Percentiles rank a stretch among this genome's conserved stretches.
These are phyloP conservation scores for Stegodyphus dumicola DNA, from an alignment of 1,140 invertebrate species.

Conservation along the genomic window DNA sequence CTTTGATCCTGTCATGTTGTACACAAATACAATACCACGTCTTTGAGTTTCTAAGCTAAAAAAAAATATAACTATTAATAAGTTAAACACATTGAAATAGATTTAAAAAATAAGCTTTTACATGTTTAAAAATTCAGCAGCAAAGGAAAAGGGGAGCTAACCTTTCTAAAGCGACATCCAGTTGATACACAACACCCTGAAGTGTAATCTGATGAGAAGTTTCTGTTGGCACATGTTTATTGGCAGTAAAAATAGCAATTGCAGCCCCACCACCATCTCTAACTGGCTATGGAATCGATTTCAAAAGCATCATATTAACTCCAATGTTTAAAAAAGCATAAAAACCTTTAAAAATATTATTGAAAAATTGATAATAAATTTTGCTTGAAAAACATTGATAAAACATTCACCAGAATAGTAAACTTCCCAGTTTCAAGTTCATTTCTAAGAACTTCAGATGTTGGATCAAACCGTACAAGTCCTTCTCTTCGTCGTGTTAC, in stretches of 20 bases:
- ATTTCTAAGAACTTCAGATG: constrained; percentile 81
- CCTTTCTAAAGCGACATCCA: constrained; percentile 92
- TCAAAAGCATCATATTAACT: not conserved
- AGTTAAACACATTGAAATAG: too few species aligned
- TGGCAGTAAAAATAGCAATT: constrained; percentile 94
- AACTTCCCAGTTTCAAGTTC: constrained; percentile 96
- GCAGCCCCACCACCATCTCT: constrained; percentile 85
- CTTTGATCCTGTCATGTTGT: constrained; percentile 98
- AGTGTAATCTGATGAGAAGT: constrained; percentile 92
- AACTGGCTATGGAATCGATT: constrained; percentile 75
- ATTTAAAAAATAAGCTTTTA: not conserved
- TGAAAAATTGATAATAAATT: not conserved
- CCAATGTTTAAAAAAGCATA: not conserved
- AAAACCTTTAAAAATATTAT: not conserved
- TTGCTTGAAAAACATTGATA: not conserved
- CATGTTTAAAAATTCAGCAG: not conserved
- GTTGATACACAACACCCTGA: constrained; percentile 93
- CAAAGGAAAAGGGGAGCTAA: constrained; percentile 51
- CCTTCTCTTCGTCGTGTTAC: constrained; percentile 85
- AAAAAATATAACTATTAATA: constrained; percentile 23
- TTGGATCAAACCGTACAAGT: constrained; percentile 84
- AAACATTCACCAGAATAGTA: constrained; percentile 84
- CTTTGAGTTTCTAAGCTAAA: constrained; percentile 86
- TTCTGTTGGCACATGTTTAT: constrained; percentile 84
- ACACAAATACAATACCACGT: constrained; percentile 95